A percentile compares a stretch with the other conserved stretches of the same genome.
Conservation (phyloP, 2,797 vertebrate genomes). For the Lepus townsendii region DNA sequence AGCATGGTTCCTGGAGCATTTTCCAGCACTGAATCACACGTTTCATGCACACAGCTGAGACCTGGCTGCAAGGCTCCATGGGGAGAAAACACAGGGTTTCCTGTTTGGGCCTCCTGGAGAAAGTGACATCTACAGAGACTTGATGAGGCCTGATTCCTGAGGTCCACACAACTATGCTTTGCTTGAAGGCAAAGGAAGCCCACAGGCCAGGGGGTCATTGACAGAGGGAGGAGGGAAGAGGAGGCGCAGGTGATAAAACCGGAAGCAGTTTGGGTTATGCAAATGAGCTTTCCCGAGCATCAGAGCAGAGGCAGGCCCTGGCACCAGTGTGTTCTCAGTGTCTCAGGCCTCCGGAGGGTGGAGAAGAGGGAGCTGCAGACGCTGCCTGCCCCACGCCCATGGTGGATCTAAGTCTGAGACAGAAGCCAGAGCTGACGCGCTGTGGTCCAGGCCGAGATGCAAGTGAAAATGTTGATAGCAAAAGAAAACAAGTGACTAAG, state of each 20-base stretch:
- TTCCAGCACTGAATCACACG: neutral
- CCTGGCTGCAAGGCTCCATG: rapidly evolving
- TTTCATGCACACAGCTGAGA: neutral
- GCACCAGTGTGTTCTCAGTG: neutral
- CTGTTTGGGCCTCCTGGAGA: neutral
- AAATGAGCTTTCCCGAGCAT: neutral
- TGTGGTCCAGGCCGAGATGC: neutral
- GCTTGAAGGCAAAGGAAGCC: neutral
- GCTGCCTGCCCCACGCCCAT: neutral
- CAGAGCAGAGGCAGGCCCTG: neutral
- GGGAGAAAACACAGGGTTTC: neutral
- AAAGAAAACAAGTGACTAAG: neutral
- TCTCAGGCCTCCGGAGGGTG: neutral
- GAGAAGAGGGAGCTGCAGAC: neutral
- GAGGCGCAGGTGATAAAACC: neutral
- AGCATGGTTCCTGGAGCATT: rapidly evolving
- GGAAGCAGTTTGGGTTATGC: no score
- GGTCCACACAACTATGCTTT: neutral
- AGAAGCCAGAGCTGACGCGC: neutral
- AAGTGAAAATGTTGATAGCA: neutral
- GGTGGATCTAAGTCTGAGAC: neutral
- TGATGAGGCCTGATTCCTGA: neutral
- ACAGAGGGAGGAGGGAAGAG: neutral
- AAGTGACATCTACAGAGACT: neutral
- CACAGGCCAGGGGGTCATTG: neutral